Percentiles rank a stretch among this genome's conserved stretches.
Evolutionary conservation across 2,113 vertebrate genomes (phyloP).

Genomic region (Tylochromis polylepis): DNA sequence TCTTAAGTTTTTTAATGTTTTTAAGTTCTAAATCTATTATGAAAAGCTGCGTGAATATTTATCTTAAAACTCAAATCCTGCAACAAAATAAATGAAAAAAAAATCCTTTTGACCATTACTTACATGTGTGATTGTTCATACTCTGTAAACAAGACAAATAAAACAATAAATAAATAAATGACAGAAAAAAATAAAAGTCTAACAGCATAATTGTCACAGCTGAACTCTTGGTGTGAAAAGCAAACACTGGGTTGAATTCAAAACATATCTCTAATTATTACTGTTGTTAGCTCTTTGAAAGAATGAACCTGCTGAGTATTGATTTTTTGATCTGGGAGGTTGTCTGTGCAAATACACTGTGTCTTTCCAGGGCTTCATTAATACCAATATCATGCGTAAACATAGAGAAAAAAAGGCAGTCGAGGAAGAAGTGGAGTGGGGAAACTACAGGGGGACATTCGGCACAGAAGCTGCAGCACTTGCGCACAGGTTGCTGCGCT

Average conservation of each 20-base stretch:
- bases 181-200: neutral
- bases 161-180: neutral
- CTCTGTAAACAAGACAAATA: neutral
- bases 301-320: constrained; percentile 17
- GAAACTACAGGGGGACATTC: neutral
- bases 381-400: neutral
- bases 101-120: neutral
- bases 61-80: neutral
- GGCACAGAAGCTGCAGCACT: neutral
- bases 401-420: neutral
- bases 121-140: neutral
- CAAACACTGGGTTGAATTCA: neutral
- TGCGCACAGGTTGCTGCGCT: constrained; percentile 8
- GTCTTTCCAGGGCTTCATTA: neutral
- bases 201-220: neutral
- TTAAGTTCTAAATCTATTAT: neutral
- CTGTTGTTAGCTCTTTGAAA: neutral
- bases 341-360: neutral
- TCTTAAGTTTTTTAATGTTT: neutral
- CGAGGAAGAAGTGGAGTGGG: neutral
- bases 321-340: neutral
- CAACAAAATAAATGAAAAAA: neutral
- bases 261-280: constrained; percentile 1
- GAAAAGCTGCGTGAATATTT: neutral
- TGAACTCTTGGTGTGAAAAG: neutral